Evolutionary conservation across 2,113 vertebrate genomes (phyloP), one percentile per base, ranked within the genome.

Genomic region (Furnarius figulus): DNA sequence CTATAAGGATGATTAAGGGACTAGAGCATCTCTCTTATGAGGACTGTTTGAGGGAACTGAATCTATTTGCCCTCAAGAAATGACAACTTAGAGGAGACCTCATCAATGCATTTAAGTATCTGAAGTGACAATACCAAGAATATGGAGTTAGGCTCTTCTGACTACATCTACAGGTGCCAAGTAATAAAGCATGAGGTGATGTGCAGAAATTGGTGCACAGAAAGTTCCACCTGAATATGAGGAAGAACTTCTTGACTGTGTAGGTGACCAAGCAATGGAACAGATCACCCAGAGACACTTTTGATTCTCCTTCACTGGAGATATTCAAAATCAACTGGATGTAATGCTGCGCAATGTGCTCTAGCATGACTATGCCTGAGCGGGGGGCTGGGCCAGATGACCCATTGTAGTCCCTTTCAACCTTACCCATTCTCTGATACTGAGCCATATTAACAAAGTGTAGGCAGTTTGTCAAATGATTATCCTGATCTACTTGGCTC

Each of bases 231-330:
- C 7, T 33, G 21, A 58, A 37, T 6, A 27, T 12, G 18, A 65
- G 50, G 50, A 28, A 80, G 35, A 72, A 49, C 8, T 12, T n/a
- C 13, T 73, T 58, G 27, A 42, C 21, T 58, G 8, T 27, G 18
- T 0, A 0, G 5, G 14, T 58, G 58, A 31, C 40, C 7, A 16
- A 72, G 16, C 21, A 42, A 21, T 16, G 8, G 35, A 63, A 65
- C 21, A 35, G 50, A 42, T 23, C 40, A 31, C 6, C 30, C 35
- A 22, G 35, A 35, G 30, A 21, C 3, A 11, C 3, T 65, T 17
- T 49, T 13, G 20, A 62, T 35, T 24, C n/a, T 59, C 17, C 17
- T 16, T 39, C 16, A 39, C 16, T 62, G 59, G 37, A 39, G 35
- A 39, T 61, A 61, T 39, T 39, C 24, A 37, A 39, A 61, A 61